A percentile compares a stretch with the other conserved stretches of the same genome.
phyloP scores from a whole-genome alignment of 2,113 vertebrate species.

The Mugil cephalus region DNA sequence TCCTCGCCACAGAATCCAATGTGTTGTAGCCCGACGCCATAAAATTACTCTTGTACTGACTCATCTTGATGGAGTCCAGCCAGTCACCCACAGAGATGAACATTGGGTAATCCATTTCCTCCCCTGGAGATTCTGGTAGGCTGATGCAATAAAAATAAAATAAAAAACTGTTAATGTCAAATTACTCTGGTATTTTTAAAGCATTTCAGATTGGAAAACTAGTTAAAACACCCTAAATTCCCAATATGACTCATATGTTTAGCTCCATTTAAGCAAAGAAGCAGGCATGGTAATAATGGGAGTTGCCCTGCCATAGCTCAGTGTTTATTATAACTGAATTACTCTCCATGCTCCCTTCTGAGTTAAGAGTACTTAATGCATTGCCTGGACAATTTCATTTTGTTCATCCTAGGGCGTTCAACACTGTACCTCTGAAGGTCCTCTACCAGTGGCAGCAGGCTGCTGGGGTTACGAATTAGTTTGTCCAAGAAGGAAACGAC shows the following conservation, averaged over 20 bases:
- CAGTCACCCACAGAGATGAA: constrained; percentile 96
- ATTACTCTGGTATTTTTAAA: constrained; percentile 19
- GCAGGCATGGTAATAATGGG: not conserved
- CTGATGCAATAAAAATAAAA: constrained; percentile 66
- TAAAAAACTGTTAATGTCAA: constrained; percentile 10
- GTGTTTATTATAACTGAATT: not conserved
- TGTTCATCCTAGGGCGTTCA: not conserved
- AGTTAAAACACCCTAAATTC: constrained; percentile 1
- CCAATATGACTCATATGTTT: constrained; percentile 7
- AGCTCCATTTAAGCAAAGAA: constrained; percentile 6
- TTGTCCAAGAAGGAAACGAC: constrained; percentile 96
- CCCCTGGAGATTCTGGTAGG: constrained; percentile 93
- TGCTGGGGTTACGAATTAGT: constrained; percentile 95
- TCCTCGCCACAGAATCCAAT: constrained; percentile 94
- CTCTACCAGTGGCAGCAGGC: constrained; percentile 93
- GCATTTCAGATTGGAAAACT: constrained; percentile 12
- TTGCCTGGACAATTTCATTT: not conserved
- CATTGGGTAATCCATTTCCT: constrained; percentile 92
- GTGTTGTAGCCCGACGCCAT: constrained; percentile 94
- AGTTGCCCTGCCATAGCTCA: not conserved
- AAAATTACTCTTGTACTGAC: constrained; percentile 96
- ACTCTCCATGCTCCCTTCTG: not conserved
- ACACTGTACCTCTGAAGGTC: constrained; percentile 90
- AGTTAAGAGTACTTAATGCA: not conserved
- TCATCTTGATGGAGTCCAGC: constrained; percentile 99